Conservation (phyloP, 2,113 vertebrate genomes). For the Actenoides lindsayi region DNA sequence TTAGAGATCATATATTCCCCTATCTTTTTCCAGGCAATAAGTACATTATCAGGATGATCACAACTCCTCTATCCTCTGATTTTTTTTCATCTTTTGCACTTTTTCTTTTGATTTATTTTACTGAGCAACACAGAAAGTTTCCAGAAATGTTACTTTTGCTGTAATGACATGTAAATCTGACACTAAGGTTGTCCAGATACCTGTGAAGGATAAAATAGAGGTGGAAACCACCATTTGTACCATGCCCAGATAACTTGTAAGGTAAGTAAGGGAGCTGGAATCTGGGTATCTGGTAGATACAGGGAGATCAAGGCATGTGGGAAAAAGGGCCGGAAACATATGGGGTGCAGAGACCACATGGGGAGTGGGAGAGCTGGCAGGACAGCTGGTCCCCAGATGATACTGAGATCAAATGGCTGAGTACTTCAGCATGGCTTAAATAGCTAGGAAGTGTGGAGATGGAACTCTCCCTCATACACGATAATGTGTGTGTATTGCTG, state of each 20-base stretch:
- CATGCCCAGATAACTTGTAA: background rate
- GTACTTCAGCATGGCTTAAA: conserved; percentile 55
- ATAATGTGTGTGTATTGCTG: background rate
- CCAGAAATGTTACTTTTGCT: background rate
- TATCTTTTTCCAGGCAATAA: background rate
- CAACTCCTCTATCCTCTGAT: background rate
- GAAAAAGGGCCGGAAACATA: conserved; percentile 65
- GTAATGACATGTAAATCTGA: background rate
- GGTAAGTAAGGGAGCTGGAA: conserved; percentile 14
- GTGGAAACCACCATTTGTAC: background rate
- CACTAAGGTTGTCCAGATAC: background rate
- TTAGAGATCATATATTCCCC: background rate
- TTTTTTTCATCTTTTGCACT: background rate
- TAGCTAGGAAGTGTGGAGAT: conserved; percentile 50
- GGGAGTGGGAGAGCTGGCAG: conserved; percentile 51
- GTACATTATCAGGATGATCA: background rate
- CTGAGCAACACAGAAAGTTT: background rate
- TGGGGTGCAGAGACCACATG: conserved; percentile 59
- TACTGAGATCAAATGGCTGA: conserved; percentile 66
- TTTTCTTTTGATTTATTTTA: background rate
- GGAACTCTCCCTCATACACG: conserved; percentile 17
- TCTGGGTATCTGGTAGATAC: conserved; percentile 16
- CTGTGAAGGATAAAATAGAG: background rate
- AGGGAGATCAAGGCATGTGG: conserved; percentile 54
- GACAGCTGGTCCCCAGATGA: conserved; percentile 68